Evolutionary conservation across 2,888 invertebrate species (phyloP).

Genomic region (Lasioglossum morio): DNA sequence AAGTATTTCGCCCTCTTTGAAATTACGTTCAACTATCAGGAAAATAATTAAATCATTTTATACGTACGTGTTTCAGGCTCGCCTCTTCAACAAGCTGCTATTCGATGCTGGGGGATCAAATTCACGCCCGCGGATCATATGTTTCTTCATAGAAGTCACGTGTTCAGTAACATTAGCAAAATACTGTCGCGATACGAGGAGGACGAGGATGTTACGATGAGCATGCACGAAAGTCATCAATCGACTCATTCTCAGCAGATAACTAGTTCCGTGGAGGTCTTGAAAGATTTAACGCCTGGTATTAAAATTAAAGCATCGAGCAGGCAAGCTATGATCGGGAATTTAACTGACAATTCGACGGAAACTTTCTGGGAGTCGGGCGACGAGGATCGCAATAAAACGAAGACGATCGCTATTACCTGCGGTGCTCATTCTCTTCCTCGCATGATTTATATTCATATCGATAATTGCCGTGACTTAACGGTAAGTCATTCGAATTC

Average conservation of each 20-base stretch:
- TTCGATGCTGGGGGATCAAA: slow-evolving; percentile 96
- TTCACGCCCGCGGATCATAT: slow-evolving; percentile 95
- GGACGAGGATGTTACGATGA: slow-evolving; percentile 87
- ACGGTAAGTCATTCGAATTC: slow-evolving; percentile 88
- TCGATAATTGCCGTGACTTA: slow-evolving; percentile 97
- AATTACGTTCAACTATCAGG: background rate
- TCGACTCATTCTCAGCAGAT: slow-evolving; percentile 83
- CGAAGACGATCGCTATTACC: slow-evolving; percentile 92
- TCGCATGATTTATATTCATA: slow-evolving; percentile 93
- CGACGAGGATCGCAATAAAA: slow-evolving; percentile 97
- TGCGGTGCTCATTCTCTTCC: slow-evolving; percentile 89
- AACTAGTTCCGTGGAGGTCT: slow-evolving; percentile 87
- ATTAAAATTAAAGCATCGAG: slow-evolving; percentile 96
- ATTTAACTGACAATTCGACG: slow-evolving; percentile 96
- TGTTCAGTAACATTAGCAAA: slow-evolving; percentile 98
- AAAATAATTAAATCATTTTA: background rate
- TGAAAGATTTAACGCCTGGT: slow-evolving; percentile 91
- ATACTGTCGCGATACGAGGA: slow-evolving; percentile 97
- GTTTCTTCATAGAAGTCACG: slow-evolving; percentile 95
- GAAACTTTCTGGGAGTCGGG: slow-evolving; percentile 99
- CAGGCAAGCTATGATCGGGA: slow-evolving; percentile 96
- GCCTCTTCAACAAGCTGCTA: slow-evolving; percentile 95
- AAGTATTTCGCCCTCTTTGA: background rate
- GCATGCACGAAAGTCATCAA: slow-evolving; percentile 87
- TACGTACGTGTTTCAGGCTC: slow-evolving; percentile 84